Conservation (phyloP, 2,888 invertebrate genomes). For the Leucozona laternaria region DNA sequence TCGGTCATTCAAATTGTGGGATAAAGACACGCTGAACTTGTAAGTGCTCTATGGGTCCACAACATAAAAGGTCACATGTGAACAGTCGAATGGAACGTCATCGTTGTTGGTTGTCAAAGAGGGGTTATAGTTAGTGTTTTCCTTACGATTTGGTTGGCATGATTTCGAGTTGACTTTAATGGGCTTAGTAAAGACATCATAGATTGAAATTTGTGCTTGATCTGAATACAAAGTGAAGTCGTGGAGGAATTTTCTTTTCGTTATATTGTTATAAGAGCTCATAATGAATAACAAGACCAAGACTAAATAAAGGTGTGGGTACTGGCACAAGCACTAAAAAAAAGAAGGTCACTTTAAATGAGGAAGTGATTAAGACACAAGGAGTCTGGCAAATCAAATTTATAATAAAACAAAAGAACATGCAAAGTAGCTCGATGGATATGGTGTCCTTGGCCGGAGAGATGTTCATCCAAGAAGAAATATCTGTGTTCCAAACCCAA, state of each 20-base stretch:
- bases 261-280: slow-evolving; percentile 32
- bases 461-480: not conserved
- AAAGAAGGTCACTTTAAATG: slow-evolving; percentile 30
- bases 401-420: not conserved
- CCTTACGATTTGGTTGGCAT: slow-evolving; percentile 53
- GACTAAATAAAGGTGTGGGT: slow-evolving; percentile 16
- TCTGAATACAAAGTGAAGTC: slow-evolving; percentile 32
- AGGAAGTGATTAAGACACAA: slow-evolving; percentile 34
- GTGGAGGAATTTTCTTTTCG: slow-evolving; percentile 31
- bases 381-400: slow-evolving; percentile 30
- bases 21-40: slow-evolving; percentile 66
- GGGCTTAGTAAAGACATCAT: slow-evolving; percentile 42
- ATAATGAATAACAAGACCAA: slow-evolving; percentile 36
- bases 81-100: slow-evolving; percentile 38
- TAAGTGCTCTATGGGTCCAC: slow-evolving; percentile 50
- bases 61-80: slow-evolving; percentile 69
- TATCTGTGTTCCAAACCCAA: not conserved
- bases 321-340: slow-evolving; percentile 10
- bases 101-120: slow-evolving; percentile 41
- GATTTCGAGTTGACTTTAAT: slow-evolving; percentile 45
- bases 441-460: not conserved
- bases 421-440: slow-evolving; percentile 19
- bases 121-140: slow-evolving; percentile 8
- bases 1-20: slow-evolving; percentile 67
- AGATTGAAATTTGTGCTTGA: slow-evolving; percentile 18